These are phyloP conservation scores for Pristionchus mayeri DNA, from an alignment of 2,888 invertebrate species.

Conservation along the genomic window DNA sequence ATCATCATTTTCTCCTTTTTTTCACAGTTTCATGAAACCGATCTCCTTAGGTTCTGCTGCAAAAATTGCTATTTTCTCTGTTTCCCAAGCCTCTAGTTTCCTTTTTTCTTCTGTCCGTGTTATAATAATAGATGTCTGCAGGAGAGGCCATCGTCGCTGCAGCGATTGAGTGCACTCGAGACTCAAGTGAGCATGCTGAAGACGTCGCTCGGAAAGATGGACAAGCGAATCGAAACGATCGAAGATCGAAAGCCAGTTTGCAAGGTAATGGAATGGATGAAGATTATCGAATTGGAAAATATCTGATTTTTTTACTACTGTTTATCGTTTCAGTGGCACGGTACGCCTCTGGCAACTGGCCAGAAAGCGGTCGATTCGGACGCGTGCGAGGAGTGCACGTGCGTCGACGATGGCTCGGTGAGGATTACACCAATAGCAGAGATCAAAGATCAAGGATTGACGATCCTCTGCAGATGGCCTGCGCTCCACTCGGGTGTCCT, in stretches of 20 bases:
- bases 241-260: background rate
- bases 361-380: background rate
- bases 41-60: too few species aligned
- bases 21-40: too few species aligned
- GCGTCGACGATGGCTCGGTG: background rate
- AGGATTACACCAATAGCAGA: background rate
- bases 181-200: background rate
- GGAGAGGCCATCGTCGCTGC: background rate
- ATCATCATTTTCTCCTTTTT: background rate
- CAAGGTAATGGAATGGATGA: too few species aligned
- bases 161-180: background rate
- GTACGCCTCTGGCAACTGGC: background rate
- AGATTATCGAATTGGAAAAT: background rate
- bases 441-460: background rate
- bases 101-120: too few species aligned
- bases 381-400: slow-evolving; percentile 19
- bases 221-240: background rate
- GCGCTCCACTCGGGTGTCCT: slow-evolving; percentile 67
- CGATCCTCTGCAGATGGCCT: slow-evolving; percentile 53
- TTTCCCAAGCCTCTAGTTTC: too few species aligned
- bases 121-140: background rate
- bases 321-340: background rate
- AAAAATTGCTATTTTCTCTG: too few species aligned
- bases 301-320: background rate
- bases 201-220: background rate